Percentiles rank a stretch among this genome's conserved stretches.
phyloP scores from a whole-genome alignment of 2,888 invertebrate genomes.

The Drosophila vallismaia region DNA sequence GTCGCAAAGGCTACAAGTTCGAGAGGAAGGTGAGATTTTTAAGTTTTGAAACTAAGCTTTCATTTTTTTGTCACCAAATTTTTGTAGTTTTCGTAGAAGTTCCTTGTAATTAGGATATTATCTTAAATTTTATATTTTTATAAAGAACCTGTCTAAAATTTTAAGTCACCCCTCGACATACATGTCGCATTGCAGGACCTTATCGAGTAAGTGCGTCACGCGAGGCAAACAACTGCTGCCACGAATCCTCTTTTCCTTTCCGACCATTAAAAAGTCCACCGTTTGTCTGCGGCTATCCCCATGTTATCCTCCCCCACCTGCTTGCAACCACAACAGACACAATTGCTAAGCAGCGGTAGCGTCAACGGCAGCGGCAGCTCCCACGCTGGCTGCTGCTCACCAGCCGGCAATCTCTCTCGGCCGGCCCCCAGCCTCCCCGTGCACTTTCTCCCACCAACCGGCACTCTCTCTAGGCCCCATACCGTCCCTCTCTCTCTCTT shows the following conservation, averaged over 20 bases:
- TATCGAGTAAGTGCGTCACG: conserved; percentile 61
- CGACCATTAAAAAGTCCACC: conserved; percentile 25
- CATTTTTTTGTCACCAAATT: no score
- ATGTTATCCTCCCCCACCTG: neutral
- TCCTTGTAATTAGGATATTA: no score
- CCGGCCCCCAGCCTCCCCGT: neutral
- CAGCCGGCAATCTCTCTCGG: conserved; percentile 3
- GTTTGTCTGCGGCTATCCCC: conserved; percentile 17
- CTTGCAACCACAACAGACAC: conserved; percentile 17
- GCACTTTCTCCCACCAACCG: neutral
- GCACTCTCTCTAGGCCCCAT: neutral
- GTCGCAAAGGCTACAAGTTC: conserved; percentile 42
- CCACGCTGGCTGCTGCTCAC: conserved; percentile 20
- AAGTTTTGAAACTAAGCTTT: neutral
- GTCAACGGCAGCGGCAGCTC: neutral
- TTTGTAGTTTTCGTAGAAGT: no score
- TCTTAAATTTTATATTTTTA: neutral
- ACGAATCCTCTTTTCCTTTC: neutral
- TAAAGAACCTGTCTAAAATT: neutral
- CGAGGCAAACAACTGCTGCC: conserved; percentile 22
- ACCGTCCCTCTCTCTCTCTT: neutral
- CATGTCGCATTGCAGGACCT: conserved; percentile 48
- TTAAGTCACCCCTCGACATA: conserved; percentile 42
- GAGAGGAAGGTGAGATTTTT: conserved; percentile 8
- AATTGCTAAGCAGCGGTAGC: conserved; percentile 16